Evolutionary conservation across 2,888 invertebrate species (phyloP), one percentile per base, ranked within the genome.

Genomic region (Busseola fusca): DNA sequence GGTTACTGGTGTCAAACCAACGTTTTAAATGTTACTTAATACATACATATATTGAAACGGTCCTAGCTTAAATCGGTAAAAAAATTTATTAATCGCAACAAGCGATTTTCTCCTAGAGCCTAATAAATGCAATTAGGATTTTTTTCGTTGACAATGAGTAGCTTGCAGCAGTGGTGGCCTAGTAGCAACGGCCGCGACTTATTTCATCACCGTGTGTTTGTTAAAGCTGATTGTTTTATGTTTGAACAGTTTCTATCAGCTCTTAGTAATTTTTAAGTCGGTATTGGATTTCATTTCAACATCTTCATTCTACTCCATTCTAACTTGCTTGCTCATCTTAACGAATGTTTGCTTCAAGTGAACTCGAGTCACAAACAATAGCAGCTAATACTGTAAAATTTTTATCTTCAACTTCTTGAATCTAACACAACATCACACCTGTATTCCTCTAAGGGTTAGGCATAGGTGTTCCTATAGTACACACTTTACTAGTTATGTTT

Each of bases 331-430:
- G 27, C 16, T n/a, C 42, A 59, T 52, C 1, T 30, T 21, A 50
- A 30, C 34, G 12, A 12, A n/a, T n/a, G 14, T 56, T 56, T 34
- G 3, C 27, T 16, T 21, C 21, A 69, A 34, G 21, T 21, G 37
- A n/a, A 58, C 9, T 50, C 25, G n/a, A 6, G 21, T 64, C 25
- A 64, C n/a, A 40, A 62, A 63, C 50, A 50, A 45, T 74, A 58
- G 40, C 27, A 50, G 42, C 27, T 60, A 68, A 68, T 76, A 50
- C 48, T 62, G 54, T 57, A 16, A 25, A 6, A 54, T 30, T 6
- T 18, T 16, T n/a, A 37, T 60, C 14, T 10, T 27, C 10, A 21
- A 40, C 12, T 63, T 34, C n/a, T 18, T 54, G 34, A 50, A 18
- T 30, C 56, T 56, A 56, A 9, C 27, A 56, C 27, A 54, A 56